Percentiles rank a stretch among this genome's conserved stretches.
Conservation (phyloP, 2,888 invertebrate species). For the Macrophya annulata region DNA sequence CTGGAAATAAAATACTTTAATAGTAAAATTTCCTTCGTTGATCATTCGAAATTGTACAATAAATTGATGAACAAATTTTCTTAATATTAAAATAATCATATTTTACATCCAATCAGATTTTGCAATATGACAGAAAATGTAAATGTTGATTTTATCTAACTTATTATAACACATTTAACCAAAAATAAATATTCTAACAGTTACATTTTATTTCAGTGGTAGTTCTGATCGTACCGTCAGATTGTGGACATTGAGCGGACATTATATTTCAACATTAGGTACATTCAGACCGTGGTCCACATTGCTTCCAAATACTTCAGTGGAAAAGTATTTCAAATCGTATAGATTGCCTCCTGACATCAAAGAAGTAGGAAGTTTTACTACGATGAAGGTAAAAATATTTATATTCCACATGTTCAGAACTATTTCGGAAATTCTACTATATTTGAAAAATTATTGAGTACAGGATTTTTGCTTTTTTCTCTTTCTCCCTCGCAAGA, state of each 20-base stretch:
- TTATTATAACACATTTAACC: neutral
- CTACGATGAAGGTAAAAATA: conserved; percentile 86
- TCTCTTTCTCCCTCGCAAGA: neutral
- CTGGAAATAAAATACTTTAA: conserved; percentile 34
- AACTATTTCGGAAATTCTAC: conserved; percentile 25
- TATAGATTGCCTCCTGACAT: conserved; percentile 88
- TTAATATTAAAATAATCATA: conserved; percentile 7
- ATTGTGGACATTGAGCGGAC: conserved; percentile 88
- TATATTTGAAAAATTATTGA: neutral
- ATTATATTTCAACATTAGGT: conserved; percentile 88
- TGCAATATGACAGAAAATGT: neutral
- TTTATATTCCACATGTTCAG: neutral
- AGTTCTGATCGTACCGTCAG: conserved; percentile 88
- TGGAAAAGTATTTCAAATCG: conserved; percentile 77
- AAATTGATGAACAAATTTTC: conserved; percentile 17
- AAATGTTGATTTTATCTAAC: neutral
- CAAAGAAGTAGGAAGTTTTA: conserved; percentile 87
- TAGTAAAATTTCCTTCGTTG: conserved; percentile 16
- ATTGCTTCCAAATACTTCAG: conserved; percentile 78
- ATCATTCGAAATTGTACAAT: conserved; percentile 33
- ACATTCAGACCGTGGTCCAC: conserved; percentile 85
- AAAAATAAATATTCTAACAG: conserved; percentile 6
- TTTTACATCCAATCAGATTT: conserved; percentile 7
- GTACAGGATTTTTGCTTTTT: neutral
- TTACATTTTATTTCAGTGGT: conserved; percentile 79